A percentile compares a stretch with the other conserved stretches of the same genome.
These are phyloP conservation scores for Panulirus ornatus DNA, from an alignment of 1,140 invertebrate genomes.

Conservation along the genomic window DNA sequence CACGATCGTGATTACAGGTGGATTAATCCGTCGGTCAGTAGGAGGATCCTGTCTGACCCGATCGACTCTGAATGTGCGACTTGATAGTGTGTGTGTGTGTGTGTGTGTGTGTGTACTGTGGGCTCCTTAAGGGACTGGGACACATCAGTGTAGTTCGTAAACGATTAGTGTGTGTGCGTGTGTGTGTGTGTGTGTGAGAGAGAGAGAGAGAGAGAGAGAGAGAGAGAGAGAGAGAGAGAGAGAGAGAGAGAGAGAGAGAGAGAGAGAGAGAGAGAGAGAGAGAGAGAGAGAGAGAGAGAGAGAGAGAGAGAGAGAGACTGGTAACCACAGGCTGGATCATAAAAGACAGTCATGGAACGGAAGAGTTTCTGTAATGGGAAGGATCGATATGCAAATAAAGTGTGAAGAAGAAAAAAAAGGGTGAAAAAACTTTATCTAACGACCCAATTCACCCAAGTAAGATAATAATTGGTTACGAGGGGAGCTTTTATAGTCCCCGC, in stretches of 20 bases:
- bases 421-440: no score
- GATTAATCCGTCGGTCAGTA: no score
- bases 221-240: constrained; percentile 38
- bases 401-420: no score
- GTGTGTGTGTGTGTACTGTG: not conserved
- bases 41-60: not conserved
- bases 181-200: not conserved
- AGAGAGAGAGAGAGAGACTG: not conserved
- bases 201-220: constrained; percentile 38
- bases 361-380: no score
- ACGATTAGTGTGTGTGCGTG: not conserved
- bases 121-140: not conserved
- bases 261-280: not conserved
- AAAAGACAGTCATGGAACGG: no score
- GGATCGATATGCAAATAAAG: no score
- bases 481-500: no score
- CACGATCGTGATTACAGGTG: no score
- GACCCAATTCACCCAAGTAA: no score
- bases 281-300: not conserved
- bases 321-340: not conserved
- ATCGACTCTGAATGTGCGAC: not conserved
- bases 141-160: not conserved
- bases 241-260: constrained; percentile 16
- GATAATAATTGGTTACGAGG: no score
- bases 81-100: not conserved